Evolutionary conservation across 2,113 vertebrate genomes (phyloP), one percentile per base, ranked within the genome.

Genomic region (Indicator maculatus): DNA sequence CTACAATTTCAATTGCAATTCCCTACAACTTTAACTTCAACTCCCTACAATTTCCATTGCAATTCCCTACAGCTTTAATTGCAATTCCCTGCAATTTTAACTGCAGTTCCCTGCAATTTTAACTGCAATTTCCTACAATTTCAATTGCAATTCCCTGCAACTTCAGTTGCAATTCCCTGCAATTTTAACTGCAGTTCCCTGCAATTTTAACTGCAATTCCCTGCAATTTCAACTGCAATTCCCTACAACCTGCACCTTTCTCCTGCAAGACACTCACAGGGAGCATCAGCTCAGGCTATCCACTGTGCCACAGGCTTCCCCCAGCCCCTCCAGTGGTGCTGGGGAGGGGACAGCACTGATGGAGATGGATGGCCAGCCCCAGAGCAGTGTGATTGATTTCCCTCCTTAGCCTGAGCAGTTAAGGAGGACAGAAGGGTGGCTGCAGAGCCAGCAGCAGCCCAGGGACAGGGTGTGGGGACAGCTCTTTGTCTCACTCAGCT

Each of bases 301-400:
- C 41, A 23, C 52, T 1, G 1, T 56, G 60, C 9, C 47, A 28
- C 8, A 39, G 64, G 60, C 16, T 69, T 81, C 17, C 23, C 41
- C 41, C 7, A 0, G 17, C 50, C 45, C 36, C 59, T 38, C 17
- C 38, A 55, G 70, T 1, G 0, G 24, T 2, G 2, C 44, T 0
- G 3, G 53, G 65, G 76, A 66, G 16, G 31, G 53, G 53, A 19
- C 38, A 61, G 26, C 0, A 2, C 38, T 64, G 53, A 61, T 63
- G 4, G 73, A 88, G 95, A 82, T 80, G 77, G 89, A 97, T 93
- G 71, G n/a, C 15, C 64, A 77, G 70, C 77, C 89, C 74, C 11
- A 3, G 71, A 92, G 70, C 5, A 0, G 53, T 2, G 3, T 81
- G 88, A 95, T 66, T 90, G 93, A 96, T 97, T 90, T 87, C 64